These are phyloP conservation scores for Cheumatopsyche charites DNA, from an alignment of 1,140 invertebrate species.

Conservation along the genomic window DNA sequence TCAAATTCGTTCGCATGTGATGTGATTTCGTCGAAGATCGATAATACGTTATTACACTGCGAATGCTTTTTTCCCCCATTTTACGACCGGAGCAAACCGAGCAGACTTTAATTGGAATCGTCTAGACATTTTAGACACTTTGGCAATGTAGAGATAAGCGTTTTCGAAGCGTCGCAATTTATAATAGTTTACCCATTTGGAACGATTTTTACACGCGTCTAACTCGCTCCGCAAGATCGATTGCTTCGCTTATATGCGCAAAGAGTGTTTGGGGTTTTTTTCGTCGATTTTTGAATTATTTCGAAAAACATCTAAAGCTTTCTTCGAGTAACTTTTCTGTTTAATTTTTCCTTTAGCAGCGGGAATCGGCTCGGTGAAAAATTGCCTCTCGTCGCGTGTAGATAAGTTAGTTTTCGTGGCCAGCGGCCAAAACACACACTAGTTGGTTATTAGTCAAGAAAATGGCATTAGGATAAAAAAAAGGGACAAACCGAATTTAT, in stretches of 20 bases:
- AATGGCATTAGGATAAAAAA: conserved; percentile 12
- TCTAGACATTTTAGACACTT: neutral
- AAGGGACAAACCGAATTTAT: conserved; percentile 20
- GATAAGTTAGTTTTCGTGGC: conserved; percentile 23
- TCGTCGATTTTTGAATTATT: too few relatives aligned
- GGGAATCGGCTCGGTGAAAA: conserved; percentile 17
- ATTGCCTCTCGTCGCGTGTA: conserved; percentile 14
- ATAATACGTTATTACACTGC: too few relatives aligned
- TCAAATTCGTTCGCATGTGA: too few relatives aligned
- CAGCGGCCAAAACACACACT: conserved; percentile 24
- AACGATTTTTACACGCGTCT: neutral
- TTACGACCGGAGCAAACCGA: too few relatives aligned
- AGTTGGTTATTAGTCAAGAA: conserved; percentile 27
- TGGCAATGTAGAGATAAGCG: neutral
- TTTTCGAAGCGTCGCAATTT: neutral
- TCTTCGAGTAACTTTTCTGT: neutral
- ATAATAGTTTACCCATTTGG: neutral
- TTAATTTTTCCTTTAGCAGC: conserved; percentile 4
- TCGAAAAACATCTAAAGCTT: neutral
- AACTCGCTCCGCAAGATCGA: conserved; percentile 4
- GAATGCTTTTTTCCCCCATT: too few relatives aligned
- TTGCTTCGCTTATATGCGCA: neutral
- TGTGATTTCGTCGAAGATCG: too few relatives aligned
- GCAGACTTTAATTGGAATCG: neutral
- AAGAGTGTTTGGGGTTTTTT: neutral